Evolutionary conservation across 2,797 vertebrate genomes (phyloP).

Genomic region (Neosilurus mollespiculum): DNA sequence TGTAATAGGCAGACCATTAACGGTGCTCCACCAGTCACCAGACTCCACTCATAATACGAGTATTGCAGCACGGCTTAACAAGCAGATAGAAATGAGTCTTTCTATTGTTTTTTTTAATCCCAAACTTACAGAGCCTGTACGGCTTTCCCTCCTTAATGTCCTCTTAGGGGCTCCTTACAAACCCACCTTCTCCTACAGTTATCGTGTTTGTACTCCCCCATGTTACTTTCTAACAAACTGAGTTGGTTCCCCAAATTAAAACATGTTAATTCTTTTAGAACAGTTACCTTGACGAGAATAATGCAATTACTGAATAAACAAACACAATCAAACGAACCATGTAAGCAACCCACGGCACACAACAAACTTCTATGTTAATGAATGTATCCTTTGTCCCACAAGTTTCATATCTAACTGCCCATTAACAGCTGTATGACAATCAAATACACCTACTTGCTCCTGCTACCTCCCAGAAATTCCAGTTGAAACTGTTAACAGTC

Average conservation of each 20-base stretch:
- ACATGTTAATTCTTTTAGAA: not conserved
- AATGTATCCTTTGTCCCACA: not conserved
- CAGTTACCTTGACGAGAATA: not conserved
- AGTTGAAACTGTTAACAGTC: not conserved
- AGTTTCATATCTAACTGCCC: not conserved
- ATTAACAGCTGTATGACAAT: not conserved
- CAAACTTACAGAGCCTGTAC: too few species aligned
- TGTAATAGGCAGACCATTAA: too few species aligned
- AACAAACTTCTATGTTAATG: not conserved
- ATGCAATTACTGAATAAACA: not conserved
- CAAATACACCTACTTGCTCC: not conserved
- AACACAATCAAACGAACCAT: too few species aligned
- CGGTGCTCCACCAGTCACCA: too few species aligned
- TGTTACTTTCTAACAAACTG: not conserved
- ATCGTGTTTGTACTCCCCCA: not conserved
- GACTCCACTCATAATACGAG: too few species aligned
- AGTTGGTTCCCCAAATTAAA: not conserved
- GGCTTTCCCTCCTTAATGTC: too few species aligned
- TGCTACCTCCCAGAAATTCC: not conserved
- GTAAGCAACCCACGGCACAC: too few species aligned
- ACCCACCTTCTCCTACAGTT: not conserved
- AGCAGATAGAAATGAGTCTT: too few species aligned
- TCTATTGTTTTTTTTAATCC: too few species aligned
- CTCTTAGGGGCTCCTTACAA: too few species aligned
- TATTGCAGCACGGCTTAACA: too few species aligned